These are phyloP conservation scores for Drosophila barbarae DNA, from an alignment of 2,888 invertebrate species.

Conservation along the genomic window DNA sequence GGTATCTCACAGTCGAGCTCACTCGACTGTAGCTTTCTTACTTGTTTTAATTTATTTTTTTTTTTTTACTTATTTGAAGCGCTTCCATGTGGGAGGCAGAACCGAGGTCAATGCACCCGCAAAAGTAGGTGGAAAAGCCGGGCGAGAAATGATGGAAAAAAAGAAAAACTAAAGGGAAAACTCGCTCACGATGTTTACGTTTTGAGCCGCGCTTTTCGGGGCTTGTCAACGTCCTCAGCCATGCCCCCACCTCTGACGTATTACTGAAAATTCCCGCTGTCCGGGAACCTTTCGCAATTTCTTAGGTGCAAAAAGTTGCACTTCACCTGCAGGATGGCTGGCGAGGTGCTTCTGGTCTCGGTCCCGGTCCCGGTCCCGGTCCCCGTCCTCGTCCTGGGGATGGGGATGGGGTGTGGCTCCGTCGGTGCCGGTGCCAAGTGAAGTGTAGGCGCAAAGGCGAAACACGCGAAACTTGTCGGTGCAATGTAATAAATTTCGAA, in stretches of 20 bases:
- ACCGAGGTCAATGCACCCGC: conserved; percentile 32
- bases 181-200: conserved; percentile 58
- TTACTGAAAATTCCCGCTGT: conserved; percentile 27
- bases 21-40: too few relatives aligned
- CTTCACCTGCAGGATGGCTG: conserved; percentile 44
- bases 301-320: conserved; percentile 74
- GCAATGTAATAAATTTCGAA: conserved; percentile 69
- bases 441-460: conserved; percentile 61
- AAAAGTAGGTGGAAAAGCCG: conserved; percentile 12
- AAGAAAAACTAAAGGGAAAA: conserved; percentile 2
- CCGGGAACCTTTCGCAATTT: conserved; percentile 49
- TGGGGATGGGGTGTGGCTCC: too few relatives aligned
- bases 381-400: too few relatives aligned
- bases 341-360: not conserved
- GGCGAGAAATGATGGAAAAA: not conserved
- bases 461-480: conserved; percentile 72
- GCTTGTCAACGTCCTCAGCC: conserved; percentile 57
- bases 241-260: conserved; percentile 30
- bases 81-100: conserved; percentile 12
- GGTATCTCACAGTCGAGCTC: too few relatives aligned
- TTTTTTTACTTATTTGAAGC: conserved; percentile 16
- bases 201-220: conserved; percentile 66
- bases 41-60: conserved; percentile 2
- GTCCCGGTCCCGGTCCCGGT: not conserved
- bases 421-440: conserved; percentile 42